Percentiles rank a stretch among this genome's conserved stretches.
phyloP scores from a whole-genome alignment of 2,888 invertebrate genomes.

The Papilio demoleus region DNA sequence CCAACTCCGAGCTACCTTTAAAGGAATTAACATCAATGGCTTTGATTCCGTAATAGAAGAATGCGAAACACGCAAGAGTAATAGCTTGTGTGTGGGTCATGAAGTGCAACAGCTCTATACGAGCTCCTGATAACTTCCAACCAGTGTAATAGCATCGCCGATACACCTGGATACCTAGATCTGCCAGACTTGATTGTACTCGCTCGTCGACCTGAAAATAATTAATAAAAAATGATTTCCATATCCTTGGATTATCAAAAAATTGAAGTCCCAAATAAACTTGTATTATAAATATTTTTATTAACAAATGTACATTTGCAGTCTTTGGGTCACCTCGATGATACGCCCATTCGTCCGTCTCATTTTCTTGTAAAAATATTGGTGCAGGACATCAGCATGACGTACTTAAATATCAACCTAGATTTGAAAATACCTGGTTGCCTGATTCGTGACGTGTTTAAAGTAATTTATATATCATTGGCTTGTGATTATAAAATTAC shows the following conservation, averaged over 20 bases:
- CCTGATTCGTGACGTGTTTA: neutral
- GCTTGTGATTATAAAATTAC: conserved; percentile 49
- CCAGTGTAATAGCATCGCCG: conserved; percentile 77
- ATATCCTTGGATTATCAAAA: too few relatives aligned
- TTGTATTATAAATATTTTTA: too few relatives aligned
- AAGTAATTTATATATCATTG: too few relatives aligned
- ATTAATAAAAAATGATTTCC: neutral
- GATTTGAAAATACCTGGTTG: neutral
- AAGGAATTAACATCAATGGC: conserved; percentile 78
- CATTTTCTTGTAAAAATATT: too few relatives aligned
- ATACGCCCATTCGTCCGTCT: too few relatives aligned
- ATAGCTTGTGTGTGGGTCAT: conserved; percentile 75
- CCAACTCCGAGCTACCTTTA: conserved; percentile 58
- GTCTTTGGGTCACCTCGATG: too few relatives aligned
- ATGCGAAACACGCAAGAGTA: conserved; percentile 78
- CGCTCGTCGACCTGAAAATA: conserved; percentile 74
- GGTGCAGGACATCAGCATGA: too few relatives aligned
- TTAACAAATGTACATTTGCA: too few relatives aligned
- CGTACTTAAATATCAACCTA: too few relatives aligned
- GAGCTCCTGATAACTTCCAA: conserved; percentile 68
- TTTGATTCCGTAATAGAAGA: conserved; percentile 84
- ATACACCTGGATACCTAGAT: conserved; percentile 72
- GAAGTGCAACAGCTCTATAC: conserved; percentile 69
- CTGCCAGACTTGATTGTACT: conserved; percentile 68
- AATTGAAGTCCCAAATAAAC: too few relatives aligned